These are phyloP conservation scores for Drosophila borborema DNA, from an alignment of 2,888 invertebrate genomes.

Conservation along the genomic window DNA sequence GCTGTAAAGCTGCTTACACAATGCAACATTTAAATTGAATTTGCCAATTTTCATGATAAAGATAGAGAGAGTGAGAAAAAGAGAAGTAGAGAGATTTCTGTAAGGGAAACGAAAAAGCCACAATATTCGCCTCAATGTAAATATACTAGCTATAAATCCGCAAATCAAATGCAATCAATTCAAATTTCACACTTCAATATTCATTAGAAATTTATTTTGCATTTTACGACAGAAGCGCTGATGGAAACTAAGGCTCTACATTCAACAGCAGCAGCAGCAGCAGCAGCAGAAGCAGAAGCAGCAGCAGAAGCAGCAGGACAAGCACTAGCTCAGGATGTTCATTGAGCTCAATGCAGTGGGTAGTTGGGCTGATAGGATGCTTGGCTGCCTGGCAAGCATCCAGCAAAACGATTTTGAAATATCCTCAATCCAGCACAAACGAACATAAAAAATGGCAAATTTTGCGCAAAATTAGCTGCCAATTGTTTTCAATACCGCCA, in stretches of 20 bases:
- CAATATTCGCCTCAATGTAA: slow-evolving; percentile 53
- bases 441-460: slow-evolving; percentile 65
- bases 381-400: slow-evolving; percentile 44
- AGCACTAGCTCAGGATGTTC: slow-evolving; percentile 12
- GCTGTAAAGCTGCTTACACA: slow-evolving; percentile 25
- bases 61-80: not conserved
- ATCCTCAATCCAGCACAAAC: slow-evolving; percentile 43
- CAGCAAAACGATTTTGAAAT: slow-evolving; percentile 38
- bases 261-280: slow-evolving; percentile 5
- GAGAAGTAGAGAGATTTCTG: not conserved
- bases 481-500: slow-evolving; percentile 73
- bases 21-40: slow-evolving; percentile 36
- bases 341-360: slow-evolving; percentile 8
- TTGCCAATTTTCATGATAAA: not conserved
- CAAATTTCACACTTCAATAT: slow-evolving; percentile 79
- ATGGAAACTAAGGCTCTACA: slow-evolving; percentile 32
- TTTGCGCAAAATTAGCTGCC: slow-evolving; percentile 78
- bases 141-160: slow-evolving; percentile 68
- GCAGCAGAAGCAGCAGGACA: not conserved
- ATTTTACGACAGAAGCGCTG: slow-evolving; percentile 57
- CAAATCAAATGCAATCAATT: slow-evolving; percentile 78
- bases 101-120: slow-evolving; percentile 13
- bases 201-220: slow-evolving; percentile 77
- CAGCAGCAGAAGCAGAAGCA: not conserved
- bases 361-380: not conserved